A percentile compares a stretch with the other conserved stretches of the same genome.
Evolutionary conservation across 2,113 vertebrate genomes (phyloP).

Genomic region (Pycnonotus jocosus): DNA sequence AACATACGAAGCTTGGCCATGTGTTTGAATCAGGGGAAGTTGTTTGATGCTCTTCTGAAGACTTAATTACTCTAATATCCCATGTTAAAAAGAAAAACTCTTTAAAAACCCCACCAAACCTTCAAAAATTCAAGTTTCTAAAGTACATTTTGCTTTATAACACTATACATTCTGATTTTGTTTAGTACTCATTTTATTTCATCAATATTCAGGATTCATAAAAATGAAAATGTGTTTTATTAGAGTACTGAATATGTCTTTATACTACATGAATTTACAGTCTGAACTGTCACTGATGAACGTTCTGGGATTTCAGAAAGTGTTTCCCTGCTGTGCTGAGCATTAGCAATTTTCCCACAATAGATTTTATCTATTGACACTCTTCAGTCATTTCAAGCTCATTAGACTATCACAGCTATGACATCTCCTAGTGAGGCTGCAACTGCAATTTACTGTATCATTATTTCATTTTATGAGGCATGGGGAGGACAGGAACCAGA

Average conservation of each 20-base stretch:
- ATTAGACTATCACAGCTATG: slow-evolving; percentile 4
- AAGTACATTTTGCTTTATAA: not conserved
- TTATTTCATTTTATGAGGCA: slow-evolving; percentile 25
- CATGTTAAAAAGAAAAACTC: not conserved
- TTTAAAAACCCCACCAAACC: not conserved
- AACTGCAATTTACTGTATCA: not conserved
- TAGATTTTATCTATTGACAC: slow-evolving; percentile 23
- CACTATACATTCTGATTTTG: not conserved
- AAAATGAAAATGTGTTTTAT: not conserved
- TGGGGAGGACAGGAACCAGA: not conserved
- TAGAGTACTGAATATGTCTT: not conserved
- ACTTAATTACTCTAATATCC: not conserved
- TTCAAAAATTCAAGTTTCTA: not conserved
- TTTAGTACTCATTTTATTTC: not conserved
- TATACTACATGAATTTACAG: not conserved
- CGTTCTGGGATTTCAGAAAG: slow-evolving; percentile 10
- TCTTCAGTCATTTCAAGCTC: slow-evolving; percentile 25
- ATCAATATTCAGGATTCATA: not conserved
- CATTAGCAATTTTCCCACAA: slow-evolving; percentile 17
- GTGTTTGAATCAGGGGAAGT: not conserved
- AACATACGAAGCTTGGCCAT: not conserved
- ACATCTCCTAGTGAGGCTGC: not conserved
- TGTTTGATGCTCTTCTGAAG: not conserved
- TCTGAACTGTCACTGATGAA: not conserved
- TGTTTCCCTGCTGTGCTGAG: slow-evolving; percentile 10